phyloP scores from a whole-genome alignment of 1,140 invertebrate genomes.

The Lanistes nyassanus region DNA sequence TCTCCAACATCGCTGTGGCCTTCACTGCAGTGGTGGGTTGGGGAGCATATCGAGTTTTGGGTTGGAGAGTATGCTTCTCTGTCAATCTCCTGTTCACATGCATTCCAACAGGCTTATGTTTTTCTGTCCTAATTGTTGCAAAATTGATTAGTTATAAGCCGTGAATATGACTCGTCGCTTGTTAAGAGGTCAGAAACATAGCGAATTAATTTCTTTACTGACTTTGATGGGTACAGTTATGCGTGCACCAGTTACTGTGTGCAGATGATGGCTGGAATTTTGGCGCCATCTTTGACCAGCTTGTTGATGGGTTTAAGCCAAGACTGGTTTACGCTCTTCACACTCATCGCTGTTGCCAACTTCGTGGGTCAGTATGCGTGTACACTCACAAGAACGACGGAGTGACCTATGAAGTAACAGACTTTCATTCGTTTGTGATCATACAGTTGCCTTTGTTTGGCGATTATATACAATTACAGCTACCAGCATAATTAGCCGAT shows the following conservation, averaged over 20 bases:
- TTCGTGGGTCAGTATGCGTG: neutral
- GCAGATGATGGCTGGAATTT: neutral
- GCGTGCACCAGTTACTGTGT: no score
- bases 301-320: neutral
- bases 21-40: neutral
- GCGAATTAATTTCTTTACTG: neutral
- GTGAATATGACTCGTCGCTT: neutral
- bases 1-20: constrained; percentile 3
- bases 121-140: neutral
- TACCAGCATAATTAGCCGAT: neutral
- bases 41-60: neutral
- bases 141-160: neutral
- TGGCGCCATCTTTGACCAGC: constrained; percentile 1
- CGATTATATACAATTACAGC: neutral
- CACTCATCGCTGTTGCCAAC: neutral
- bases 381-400: no score
- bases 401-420: neutral
- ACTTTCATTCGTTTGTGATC: neutral
- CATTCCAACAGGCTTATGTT: neutral
- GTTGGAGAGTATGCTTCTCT: neutral
- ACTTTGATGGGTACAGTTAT: no score
- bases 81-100: no score
- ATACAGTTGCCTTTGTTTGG: neutral
- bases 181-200: neutral
- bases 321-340: constrained; percentile 9